Percentiles rank a stretch among this genome's conserved stretches.
Evolutionary conservation across 2,113 vertebrate genomes (phyloP).

Genomic region (Tachysurus fulvidraco): DNA sequence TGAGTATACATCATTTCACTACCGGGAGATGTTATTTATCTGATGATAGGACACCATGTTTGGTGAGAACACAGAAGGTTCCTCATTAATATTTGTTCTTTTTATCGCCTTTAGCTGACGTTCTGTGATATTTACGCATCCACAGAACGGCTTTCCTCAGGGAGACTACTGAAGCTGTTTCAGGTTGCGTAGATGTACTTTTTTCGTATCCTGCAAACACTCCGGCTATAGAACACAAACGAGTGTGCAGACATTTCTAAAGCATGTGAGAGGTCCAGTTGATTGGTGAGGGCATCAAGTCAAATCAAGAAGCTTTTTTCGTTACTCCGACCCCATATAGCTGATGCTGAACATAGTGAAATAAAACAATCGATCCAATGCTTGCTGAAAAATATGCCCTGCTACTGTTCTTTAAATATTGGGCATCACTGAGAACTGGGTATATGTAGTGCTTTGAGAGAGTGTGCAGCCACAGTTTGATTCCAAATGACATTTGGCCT

Average conservation of each 20-base stretch:
- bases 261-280: background rate
- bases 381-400: slow-evolving; percentile 12
- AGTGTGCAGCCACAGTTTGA: background rate
- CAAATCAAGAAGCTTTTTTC: too few species aligned
- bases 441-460: background rate
- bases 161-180: slow-evolving; percentile 4
- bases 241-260: background rate
- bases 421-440: slow-evolving; percentile 18
- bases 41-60: background rate
- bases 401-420: slow-evolving; percentile 1
- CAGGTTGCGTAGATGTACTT: background rate
- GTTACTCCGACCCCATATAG: too few species aligned
- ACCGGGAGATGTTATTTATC: slow-evolving; percentile 17
- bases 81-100: slow-evolving; percentile 17
- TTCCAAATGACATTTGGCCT: slow-evolving; percentile 41
- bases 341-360: too few species aligned
- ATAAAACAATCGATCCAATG: background rate
- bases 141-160: background rate
- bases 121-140: slow-evolving; percentile 19
- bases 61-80: background rate
- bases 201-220: slow-evolving; percentile 1
- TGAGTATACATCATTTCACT: slow-evolving; percentile 20
- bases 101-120: slow-evolving; percentile 24
- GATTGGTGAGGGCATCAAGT: background rate
- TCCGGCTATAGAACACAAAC: background rate